phyloP scores from a whole-genome alignment of 1,140 invertebrate species.

The Maniola jurtina region DNA sequence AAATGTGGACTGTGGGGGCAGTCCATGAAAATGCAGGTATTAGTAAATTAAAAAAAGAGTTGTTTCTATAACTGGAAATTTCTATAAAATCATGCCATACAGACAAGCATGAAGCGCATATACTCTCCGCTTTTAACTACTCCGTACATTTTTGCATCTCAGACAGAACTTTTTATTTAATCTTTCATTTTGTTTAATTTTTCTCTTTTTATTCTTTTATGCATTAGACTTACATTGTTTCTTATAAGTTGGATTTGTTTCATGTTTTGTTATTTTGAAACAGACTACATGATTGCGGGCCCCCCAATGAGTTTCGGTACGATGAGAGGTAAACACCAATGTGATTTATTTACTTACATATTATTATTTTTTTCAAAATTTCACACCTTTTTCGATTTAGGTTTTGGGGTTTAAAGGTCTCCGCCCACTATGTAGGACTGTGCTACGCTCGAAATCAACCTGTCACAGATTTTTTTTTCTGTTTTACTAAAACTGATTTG shows the following conservation, averaged over 20 bases:
- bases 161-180: conserved; percentile 53
- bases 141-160: conserved; percentile 61
- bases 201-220: conserved; percentile 58
- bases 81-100: conserved; percentile 8
- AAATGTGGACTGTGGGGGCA: too few relatives aligned
- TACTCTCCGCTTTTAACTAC: conserved; percentile 53
- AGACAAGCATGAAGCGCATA: conserved; percentile 64
- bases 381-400: conserved; percentile 60
- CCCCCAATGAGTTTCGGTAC: conserved; percentile 87
- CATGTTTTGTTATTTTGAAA: conserved; percentile 81
- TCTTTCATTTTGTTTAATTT: conserved; percentile 20
- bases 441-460: conserved; percentile 15
- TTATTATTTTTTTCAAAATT: conserved; percentile 64
- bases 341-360: conserved; percentile 43
- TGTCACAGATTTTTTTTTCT: conserved; percentile 1
- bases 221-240: conserved; percentile 60
- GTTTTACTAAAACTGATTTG: neutral
- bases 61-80: neutral
- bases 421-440: conserved; percentile 7
- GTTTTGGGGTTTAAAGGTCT: conserved; percentile 53
- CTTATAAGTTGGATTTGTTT: conserved; percentile 80
- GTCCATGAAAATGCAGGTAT: neutral
- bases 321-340: conserved; percentile 84
- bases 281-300: conserved; percentile 87
- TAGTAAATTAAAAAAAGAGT: neutral